A percentile compares a stretch with the other conserved stretches of the same genome.
phyloP scores from a whole-genome alignment of 2,113 vertebrate genomes.

The Fulmarus glacialis region DNA sequence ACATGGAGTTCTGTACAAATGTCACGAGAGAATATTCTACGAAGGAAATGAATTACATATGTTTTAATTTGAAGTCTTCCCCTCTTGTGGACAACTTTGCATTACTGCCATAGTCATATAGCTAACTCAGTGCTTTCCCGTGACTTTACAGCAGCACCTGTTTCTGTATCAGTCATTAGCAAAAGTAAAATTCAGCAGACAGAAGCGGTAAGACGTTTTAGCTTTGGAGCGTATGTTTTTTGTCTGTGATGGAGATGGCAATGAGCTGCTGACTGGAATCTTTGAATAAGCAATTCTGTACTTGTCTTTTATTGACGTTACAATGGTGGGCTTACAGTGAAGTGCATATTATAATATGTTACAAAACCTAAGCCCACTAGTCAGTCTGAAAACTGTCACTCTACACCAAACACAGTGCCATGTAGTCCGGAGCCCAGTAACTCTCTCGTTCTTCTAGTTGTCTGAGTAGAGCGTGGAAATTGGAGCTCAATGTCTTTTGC shows the following conservation, averaged over 20 bases:
- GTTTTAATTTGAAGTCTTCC: constrained; percentile 35
- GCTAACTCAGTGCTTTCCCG: not conserved
- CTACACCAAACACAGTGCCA: not conserved
- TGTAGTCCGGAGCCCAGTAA: not conserved
- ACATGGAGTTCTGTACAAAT: not conserved
- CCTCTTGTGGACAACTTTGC: not conserved
- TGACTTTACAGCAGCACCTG: not conserved
- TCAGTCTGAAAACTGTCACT: not conserved
- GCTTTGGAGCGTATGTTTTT: not conserved
- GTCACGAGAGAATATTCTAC: not conserved
- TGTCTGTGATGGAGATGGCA: not conserved
- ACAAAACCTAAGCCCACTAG: not conserved
- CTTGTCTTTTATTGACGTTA: not conserved
- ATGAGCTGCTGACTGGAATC: not conserved
- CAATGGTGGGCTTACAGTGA: not conserved
- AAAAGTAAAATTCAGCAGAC: not conserved
- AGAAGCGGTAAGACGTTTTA: not conserved
- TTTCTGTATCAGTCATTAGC: not conserved
- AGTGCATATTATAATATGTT: not conserved
- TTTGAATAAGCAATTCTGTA: not conserved
- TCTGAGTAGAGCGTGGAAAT: not conserved
- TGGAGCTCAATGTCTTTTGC: not conserved
- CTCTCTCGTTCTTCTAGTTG: not conserved
- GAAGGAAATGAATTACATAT: constrained; percentile 10
- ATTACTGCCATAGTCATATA: not conserved